phyloP scores from a whole-genome alignment of 1,140 invertebrate species.

The Heliconius eleuchia region DNA sequence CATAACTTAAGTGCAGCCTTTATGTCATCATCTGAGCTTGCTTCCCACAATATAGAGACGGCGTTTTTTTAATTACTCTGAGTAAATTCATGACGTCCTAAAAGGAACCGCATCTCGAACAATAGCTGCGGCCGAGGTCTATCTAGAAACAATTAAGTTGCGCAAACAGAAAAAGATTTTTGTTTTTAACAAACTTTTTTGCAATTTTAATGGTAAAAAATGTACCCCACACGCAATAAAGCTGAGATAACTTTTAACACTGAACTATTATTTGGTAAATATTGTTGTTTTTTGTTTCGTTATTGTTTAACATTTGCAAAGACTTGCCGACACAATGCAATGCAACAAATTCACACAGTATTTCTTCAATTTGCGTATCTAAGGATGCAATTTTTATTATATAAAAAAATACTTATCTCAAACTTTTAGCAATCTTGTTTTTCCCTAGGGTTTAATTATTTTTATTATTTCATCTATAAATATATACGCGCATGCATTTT shows the following conservation, averaged over 20 bases:
- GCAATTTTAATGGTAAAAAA: conserved; percentile 61
- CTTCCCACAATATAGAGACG: conserved; percentile 20
- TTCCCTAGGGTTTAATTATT: neutral
- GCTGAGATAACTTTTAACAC: conserved; percentile 43
- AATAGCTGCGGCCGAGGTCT: conserved; percentile 24
- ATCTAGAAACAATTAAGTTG: conserved; percentile 48
- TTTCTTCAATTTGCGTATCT: conserved; percentile 13
- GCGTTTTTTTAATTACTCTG: conserved; percentile 26
- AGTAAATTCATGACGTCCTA: conserved; percentile 29
- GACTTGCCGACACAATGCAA: conserved; percentile 45
- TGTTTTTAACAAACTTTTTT: conserved; percentile 58
- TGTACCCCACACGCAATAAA: conserved; percentile 25
- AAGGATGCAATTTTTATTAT: conserved; percentile 21
- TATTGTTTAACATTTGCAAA: conserved; percentile 37
- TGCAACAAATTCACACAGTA: conserved; percentile 31
- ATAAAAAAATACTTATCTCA: conserved; percentile 16
- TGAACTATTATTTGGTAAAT: conserved; percentile 51
- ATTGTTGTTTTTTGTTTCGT: conserved; percentile 45
- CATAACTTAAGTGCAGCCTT: conserved; percentile 24
- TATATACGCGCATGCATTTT: neutral
- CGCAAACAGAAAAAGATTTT: conserved; percentile 54
- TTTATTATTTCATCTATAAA: neutral
- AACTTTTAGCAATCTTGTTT: neutral
- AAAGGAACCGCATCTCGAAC: conserved; percentile 35
- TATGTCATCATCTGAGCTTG: conserved; percentile 21